Evolutionary conservation across 2,113 vertebrate species (phyloP).

Genomic region (Silurus asotus): DNA sequence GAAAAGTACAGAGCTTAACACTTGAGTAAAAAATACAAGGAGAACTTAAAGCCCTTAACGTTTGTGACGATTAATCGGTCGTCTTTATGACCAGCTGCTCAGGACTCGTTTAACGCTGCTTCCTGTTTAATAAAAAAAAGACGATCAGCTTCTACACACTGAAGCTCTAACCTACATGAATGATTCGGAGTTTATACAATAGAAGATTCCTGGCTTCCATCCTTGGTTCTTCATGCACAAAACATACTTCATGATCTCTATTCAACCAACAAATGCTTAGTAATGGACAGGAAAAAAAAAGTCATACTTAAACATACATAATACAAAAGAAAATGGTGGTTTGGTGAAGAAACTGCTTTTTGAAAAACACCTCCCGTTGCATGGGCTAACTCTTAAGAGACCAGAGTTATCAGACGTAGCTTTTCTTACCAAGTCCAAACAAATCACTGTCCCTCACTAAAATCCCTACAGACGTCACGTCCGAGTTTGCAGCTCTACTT

Average conservation of each 20-base stretch:
- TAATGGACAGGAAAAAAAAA: conserved; percentile 24
- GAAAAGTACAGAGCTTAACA: neutral
- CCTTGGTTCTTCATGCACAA: conserved; percentile 32
- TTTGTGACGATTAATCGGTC: neutral
- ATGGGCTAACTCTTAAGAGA: neutral
- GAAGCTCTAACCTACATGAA: conserved; percentile 41
- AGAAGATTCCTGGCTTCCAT: conserved; percentile 23
- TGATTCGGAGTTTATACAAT: conserved; percentile 41
- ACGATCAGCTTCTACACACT: conserved; percentile 24
- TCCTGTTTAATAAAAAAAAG: conserved; percentile 13
- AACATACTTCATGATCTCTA: conserved; percentile 43
- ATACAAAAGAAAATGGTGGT: conserved; percentile 47
- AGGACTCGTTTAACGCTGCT: neutral
- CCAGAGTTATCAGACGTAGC: neutral
- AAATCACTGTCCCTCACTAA: neutral
- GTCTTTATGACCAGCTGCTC: neutral
- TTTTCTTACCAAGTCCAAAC: neutral
- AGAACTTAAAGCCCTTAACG: conserved; percentile 22
- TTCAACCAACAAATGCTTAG: conserved; percentile 37
- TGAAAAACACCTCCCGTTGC: neutral
- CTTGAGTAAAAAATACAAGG: neutral
- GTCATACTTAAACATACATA: conserved; percentile 48
- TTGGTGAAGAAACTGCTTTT: conserved; percentile 54
- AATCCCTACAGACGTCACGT: neutral
- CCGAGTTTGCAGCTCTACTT: conserved; percentile 71